Conservation (phyloP, 2,888 invertebrate species). For the Lasiommata megera region DNA sequence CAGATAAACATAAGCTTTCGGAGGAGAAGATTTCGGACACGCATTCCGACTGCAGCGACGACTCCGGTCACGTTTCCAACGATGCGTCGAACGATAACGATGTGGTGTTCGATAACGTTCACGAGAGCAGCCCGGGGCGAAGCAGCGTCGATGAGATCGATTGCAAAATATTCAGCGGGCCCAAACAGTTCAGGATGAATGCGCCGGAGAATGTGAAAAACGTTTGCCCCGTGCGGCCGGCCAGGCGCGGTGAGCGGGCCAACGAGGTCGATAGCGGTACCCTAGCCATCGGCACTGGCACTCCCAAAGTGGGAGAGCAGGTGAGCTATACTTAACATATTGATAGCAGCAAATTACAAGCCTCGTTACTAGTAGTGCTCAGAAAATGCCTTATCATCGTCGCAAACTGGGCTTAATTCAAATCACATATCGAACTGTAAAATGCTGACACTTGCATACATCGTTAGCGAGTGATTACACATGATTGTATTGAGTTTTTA, state of each 20-base stretch:
- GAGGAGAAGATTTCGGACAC: slow-evolving; percentile 81
- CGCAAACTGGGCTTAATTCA: neutral
- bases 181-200: slow-evolving; percentile 68
- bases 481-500: neutral
- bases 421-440: neutral
- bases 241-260: slow-evolving; percentile 67
- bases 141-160: slow-evolving; percentile 59
- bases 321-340: slow-evolving; percentile 78
- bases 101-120: slow-evolving; percentile 58
- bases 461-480: neutral
- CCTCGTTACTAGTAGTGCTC: neutral
- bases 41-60: slow-evolving; percentile 88
- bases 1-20: slow-evolving; percentile 65
- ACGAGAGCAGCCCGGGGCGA: slow-evolving; percentile 52
- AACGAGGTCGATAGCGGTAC: slow-evolving; percentile 81
- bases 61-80: slow-evolving; percentile 91
- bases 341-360: slow-evolving; percentile 72
- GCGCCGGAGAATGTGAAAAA: slow-evolving; percentile 63
- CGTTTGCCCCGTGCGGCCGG: slow-evolving; percentile 73
- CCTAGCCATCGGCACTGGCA: slow-evolving; percentile 56
- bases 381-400: slow-evolving; percentile 2
- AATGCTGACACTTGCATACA: neutral
- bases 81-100: slow-evolving; percentile 89
- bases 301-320: slow-evolving; percentile 80
- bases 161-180: slow-evolving; percentile 60